A percentile compares a stretch with the other conserved stretches of the same genome.
Evolutionary conservation across 2,797 vertebrate genomes (phyloP).

Genomic region (Hoplostethus mediterraneus): DNA sequence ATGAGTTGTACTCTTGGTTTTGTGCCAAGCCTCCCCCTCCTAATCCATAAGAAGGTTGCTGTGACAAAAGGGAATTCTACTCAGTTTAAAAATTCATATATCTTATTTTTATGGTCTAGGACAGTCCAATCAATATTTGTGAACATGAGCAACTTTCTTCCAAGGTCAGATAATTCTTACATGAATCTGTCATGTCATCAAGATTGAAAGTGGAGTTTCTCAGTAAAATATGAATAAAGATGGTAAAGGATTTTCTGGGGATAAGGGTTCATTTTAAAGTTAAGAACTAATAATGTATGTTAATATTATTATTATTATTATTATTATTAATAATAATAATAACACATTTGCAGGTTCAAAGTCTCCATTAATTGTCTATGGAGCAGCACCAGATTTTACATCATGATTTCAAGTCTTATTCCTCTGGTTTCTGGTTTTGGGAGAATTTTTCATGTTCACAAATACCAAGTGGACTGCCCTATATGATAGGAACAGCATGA

Average conservation of each 20-base stretch:
- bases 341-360: not conserved
- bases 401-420: not conserved
- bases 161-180: not conserved
- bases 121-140: not conserved
- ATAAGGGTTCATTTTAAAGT: no score
- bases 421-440: not conserved
- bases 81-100: no score
- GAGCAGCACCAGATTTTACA: not conserved
- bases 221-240: no score
- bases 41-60: not conserved
- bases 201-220: no score
- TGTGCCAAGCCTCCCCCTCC: not conserved
- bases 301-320: not conserved
- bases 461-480: not conserved
- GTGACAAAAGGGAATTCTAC: not conserved
- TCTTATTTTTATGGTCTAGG: no score
- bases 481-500: no score
- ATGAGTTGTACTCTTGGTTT: not conserved
- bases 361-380: not conserved
- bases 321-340: constrained; percentile 5
- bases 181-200: not conserved
- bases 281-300: no score
- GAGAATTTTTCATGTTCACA: constrained; percentile 4
- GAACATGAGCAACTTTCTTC: not conserved
- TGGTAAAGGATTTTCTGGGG: no score